These are phyloP conservation scores for Drosophila grimshawi DNA, from an alignment of 1,140 invertebrate genomes.

Conservation along the genomic window DNA sequence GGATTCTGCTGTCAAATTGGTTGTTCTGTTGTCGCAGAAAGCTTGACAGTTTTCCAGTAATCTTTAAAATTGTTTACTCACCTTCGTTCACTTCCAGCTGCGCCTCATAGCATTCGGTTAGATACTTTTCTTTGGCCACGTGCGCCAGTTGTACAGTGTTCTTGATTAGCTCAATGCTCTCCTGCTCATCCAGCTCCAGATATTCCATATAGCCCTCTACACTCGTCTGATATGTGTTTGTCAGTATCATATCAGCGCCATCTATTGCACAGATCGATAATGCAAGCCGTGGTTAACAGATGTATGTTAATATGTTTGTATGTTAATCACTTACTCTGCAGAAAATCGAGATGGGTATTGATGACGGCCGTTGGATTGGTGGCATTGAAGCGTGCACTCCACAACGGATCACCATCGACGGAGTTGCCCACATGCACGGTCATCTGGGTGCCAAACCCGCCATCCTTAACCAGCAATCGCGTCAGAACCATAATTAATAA, in stretches of 20 bases:
- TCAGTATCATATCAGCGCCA: constrained; percentile 93
- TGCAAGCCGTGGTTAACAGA: constrained; percentile 42
- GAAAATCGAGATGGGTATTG: constrained; percentile 91
- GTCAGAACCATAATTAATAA: constrained; percentile 60
- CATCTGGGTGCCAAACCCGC: constrained; percentile 92
- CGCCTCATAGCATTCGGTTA: constrained; percentile 72
- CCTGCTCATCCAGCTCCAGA: constrained; percentile 87
- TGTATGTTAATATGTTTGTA: not conserved
- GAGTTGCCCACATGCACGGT: constrained; percentile 89
- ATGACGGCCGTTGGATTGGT: constrained; percentile 90
- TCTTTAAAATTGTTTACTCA: constrained; percentile 20
- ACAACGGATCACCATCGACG: constrained; percentile 91
- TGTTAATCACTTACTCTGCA: constrained; percentile 84
- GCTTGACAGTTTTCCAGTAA: not conserved
- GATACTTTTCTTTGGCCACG: constrained; percentile 79
- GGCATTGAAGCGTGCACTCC: constrained; percentile 91
- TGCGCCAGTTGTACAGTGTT: constrained; percentile 89
- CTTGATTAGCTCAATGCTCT: constrained; percentile 89
- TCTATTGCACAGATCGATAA: constrained; percentile 84
- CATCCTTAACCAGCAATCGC: constrained; percentile 87
- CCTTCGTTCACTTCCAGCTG: constrained; percentile 61
- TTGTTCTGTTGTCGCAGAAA: not conserved
- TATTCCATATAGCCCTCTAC: constrained; percentile 91
- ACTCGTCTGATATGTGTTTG: constrained; percentile 95
- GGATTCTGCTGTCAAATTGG: too few relatives aligned